phyloP scores from a whole-genome alignment of 37 sponge, comb jelly and placozoan species.

The Cliona cf. orientalis region DNA sequence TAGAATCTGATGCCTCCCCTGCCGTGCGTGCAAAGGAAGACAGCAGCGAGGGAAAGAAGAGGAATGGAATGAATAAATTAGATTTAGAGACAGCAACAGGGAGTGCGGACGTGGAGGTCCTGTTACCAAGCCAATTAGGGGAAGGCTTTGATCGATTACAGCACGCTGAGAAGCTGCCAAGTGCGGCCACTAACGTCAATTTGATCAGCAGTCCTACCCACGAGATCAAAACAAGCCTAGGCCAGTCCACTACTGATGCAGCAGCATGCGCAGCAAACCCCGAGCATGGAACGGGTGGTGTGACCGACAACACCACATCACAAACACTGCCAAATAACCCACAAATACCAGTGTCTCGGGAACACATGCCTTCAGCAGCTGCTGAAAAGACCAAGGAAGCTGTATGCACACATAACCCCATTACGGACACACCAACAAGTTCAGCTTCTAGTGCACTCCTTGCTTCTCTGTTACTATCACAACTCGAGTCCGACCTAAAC shows the following conservation, averaged over 20 bases:
- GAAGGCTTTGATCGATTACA: neutral
- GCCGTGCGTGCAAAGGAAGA: too few relatives aligned
- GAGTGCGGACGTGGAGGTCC: neutral
- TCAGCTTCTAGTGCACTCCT: neutral
- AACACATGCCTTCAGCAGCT: too few relatives aligned
- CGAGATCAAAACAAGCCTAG: neutral
- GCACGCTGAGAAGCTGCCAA: neutral
- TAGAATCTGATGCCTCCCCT: too few relatives aligned
- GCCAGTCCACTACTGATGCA: neutral
- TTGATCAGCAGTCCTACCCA: neutral
- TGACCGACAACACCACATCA: too few relatives aligned
- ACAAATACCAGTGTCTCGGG: too few relatives aligned
- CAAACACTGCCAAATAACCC: too few relatives aligned
- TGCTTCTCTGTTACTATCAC: constrained; percentile 3
- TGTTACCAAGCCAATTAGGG: neutral
- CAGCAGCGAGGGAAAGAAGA: too few relatives aligned
- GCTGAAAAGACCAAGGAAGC: too few relatives aligned
- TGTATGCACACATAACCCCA: neutral
- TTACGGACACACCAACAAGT: neutral
- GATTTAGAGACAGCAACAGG: neutral
- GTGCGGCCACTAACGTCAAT: neutral
- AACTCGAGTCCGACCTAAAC: constrained; percentile 6
- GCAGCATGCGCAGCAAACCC: neutral
- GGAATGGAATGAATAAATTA: too few relatives aligned
- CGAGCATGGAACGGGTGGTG: neutral